These are phyloP conservation scores for Heterodera filipjevi DNA, from an alignment of 2,888 invertebrate species.

Conservation along the genomic window DNA sequence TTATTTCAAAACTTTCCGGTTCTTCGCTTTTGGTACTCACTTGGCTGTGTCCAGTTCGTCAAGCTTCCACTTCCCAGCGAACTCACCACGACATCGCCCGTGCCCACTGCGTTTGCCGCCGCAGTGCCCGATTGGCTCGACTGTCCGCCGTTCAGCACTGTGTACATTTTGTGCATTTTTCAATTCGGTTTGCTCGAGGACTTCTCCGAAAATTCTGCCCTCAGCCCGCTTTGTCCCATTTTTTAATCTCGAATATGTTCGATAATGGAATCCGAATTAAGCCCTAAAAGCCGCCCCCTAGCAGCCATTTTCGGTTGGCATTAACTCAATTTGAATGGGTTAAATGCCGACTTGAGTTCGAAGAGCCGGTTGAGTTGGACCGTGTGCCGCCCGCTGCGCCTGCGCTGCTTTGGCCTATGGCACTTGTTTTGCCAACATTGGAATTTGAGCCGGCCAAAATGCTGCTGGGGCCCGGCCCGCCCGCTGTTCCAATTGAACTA, in stretches of 20 bases:
- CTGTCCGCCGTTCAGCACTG: neutral
- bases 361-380: neutral
- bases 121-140: neutral
- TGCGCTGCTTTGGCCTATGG: neutral
- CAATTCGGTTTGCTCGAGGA: neutral
- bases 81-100: neutral
- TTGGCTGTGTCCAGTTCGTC: neutral
- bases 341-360: neutral
- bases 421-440: neutral
- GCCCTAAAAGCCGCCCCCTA: too few relatives aligned
- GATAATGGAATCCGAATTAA: too few relatives aligned
- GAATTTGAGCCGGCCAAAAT: conserved; percentile 16
- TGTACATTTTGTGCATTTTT: neutral
- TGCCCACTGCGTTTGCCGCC: neutral
- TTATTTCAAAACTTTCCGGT: neutral
- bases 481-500: conserved; percentile 15
- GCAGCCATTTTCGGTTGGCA: too few relatives aligned
- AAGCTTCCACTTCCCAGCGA: neutral
- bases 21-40: neutral
- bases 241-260: too few relatives aligned
- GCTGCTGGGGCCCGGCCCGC: neutral
- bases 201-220: too few relatives aligned
- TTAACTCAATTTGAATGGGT: too few relatives aligned
- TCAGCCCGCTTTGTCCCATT: too few relatives aligned
- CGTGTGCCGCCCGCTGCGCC: neutral